These are phyloP conservation scores for Thinocorus orbignyianus DNA, from an alignment of 2,113 vertebrate genomes.

Conservation along the genomic window DNA sequence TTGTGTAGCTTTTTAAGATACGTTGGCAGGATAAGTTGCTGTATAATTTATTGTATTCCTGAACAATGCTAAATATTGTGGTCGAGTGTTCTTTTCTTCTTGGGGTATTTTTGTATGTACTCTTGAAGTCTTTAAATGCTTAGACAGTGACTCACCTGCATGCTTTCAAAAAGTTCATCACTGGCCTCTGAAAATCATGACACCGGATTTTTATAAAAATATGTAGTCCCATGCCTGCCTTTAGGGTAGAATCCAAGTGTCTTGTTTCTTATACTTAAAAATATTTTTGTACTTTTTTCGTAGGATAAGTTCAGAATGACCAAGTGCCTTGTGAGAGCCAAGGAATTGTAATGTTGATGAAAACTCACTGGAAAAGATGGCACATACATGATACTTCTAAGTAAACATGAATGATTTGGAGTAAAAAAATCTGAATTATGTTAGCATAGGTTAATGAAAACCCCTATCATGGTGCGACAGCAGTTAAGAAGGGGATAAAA, in stretches of 20 bases:
- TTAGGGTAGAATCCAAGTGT: neutral
- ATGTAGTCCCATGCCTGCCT: neutral
- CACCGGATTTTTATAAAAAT: neutral
- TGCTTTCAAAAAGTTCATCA: neutral
- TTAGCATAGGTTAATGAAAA: neutral
- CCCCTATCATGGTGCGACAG: neutral
- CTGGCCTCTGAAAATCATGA: conserved; percentile 3
- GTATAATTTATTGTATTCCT: conserved; percentile 30
- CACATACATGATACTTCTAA: neutral
- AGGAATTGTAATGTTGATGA: neutral
- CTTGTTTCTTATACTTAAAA: conserved; percentile 1
- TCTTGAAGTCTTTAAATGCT: conserved; percentile 14
- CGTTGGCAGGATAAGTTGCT: conserved; percentile 23
- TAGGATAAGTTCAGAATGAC: neutral
- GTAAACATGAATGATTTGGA: neutral
- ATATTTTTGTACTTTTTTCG: neutral
- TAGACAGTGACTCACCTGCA: neutral
- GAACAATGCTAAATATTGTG: conserved; percentile 56
- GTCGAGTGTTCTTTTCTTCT: neutral
- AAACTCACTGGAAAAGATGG: neutral
- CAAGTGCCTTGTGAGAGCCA: neutral
- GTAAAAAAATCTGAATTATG: neutral
- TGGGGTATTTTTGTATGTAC: neutral
- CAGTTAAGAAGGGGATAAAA: neutral
- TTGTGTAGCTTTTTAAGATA: conserved; percentile 58